Conservation (phyloP, 2,797 vertebrate genomes). For the Enoplosus armatus region DNA sequence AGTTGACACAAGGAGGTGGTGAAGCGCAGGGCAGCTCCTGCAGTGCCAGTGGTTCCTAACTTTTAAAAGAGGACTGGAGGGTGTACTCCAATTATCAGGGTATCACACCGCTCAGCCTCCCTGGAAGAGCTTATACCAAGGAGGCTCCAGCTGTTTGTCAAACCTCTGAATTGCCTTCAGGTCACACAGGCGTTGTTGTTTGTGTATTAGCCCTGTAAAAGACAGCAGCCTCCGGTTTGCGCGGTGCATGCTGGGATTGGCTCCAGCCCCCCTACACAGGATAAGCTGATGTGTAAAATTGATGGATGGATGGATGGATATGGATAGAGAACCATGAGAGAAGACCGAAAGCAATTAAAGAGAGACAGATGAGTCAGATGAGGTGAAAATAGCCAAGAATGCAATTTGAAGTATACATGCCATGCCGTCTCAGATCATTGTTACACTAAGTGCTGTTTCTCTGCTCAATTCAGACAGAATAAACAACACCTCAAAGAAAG, state of each 20-base stretch:
- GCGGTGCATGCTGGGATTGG: background rate
- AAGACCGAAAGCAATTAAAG: background rate
- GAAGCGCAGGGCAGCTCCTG: background rate
- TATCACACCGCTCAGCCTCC: conserved; percentile 12
- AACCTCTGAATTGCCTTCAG: conserved; percentile 1
- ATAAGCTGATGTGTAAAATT: background rate
- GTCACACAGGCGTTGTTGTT: too few relatives aligned
- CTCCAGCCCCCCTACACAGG: background rate
- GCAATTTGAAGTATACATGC: background rate
- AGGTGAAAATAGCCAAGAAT: conserved; percentile 12
- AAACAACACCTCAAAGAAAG: conserved; percentile 30
- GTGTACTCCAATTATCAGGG: conserved; percentile 20
- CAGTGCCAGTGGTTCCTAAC: background rate
- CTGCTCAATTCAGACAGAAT: conserved; percentile 25
- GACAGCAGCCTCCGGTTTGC: background rate
- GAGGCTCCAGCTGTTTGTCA: conserved; percentile 14
- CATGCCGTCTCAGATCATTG: conserved; percentile 7
- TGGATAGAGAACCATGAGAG: background rate
- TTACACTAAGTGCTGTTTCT: background rate
- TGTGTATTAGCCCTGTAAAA: conserved; percentile 1
- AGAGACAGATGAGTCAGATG: conserved; percentile 1
- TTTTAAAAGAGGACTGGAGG: background rate
- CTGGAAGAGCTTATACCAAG: background rate
- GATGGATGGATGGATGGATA: background rate
- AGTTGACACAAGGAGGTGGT: background rate